These are phyloP conservation scores for Chydorus sphaericus DNA, from an alignment of 2,888 invertebrate species.

Conservation along the genomic window DNA sequence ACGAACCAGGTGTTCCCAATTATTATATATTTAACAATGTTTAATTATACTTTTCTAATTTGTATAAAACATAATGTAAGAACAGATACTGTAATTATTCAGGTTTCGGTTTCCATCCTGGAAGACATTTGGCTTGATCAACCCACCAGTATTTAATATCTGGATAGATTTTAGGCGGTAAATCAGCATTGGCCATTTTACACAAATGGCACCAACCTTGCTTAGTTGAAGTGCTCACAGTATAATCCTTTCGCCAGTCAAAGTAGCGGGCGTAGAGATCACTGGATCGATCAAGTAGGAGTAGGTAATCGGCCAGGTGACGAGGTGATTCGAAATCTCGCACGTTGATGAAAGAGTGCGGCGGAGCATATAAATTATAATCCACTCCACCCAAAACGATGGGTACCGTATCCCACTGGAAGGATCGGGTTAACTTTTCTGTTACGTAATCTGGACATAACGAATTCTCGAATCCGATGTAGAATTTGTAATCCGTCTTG, in stretches of 20 bases:
- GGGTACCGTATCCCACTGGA: conserved; percentile 66
- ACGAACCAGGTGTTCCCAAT: too few relatives aligned
- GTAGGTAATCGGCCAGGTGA: conserved; percentile 72
- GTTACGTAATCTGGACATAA: conserved; percentile 92
- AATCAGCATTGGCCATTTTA: neutral
- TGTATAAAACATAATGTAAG: too few relatives aligned
- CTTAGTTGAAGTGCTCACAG: neutral
- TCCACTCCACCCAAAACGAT: conserved; percentile 94
- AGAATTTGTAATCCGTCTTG: conserved; percentile 78
- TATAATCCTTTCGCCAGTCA: conserved; percentile 49
- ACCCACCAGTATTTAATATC: conserved; percentile 6
- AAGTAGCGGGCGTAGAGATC: conserved; percentile 87
- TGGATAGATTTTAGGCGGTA: neutral
- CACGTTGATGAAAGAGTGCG: conserved; percentile 84
- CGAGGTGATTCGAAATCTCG: conserved; percentile 75
- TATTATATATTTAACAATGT: too few relatives aligned
- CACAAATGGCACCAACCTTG: conserved; percentile 11
- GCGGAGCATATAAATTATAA: conserved; percentile 74
- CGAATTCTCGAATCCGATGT: conserved; percentile 91
- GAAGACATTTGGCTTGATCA: too few relatives aligned
- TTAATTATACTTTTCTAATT: too few relatives aligned
- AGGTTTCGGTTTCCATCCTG: too few relatives aligned
- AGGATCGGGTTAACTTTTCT: conserved; percentile 71
- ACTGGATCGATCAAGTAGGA: conserved; percentile 70
- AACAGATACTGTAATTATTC: too few relatives aligned